Evolutionary conservation across 2,888 invertebrate genomes (phyloP).

Genomic region (Nomada fucata): DNA sequence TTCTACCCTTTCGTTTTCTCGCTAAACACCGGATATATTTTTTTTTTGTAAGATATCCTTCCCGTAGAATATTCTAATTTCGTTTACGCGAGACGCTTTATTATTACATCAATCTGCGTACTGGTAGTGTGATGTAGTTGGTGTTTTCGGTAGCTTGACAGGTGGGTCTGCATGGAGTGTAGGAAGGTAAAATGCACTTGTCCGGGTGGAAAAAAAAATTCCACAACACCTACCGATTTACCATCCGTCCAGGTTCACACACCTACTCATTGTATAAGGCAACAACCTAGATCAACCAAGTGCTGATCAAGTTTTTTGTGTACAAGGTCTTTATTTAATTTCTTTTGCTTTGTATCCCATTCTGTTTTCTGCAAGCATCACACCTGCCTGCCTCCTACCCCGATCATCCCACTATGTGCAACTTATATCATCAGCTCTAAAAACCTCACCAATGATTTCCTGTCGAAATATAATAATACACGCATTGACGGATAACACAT

Average conservation of each 20-base stretch:
- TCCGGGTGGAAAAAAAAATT: constrained; percentile 80
- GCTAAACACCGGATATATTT: background rate
- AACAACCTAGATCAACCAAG: constrained; percentile 80
- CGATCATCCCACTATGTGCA: background rate
- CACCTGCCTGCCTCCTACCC: constrained; percentile 3
- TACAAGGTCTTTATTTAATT: constrained; percentile 78
- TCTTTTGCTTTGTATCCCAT: constrained; percentile 69
- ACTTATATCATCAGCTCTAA: background rate
- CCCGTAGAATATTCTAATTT: background rate
- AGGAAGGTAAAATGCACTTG: constrained; percentile 89
- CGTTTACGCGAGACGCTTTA: constrained; percentile 7
- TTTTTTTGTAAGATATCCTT: background rate
- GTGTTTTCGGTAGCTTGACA: constrained; percentile 89
- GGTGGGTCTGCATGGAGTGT: constrained; percentile 90
- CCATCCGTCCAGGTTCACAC: constrained; percentile 75
- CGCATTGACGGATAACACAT: background rate
- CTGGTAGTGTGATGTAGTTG: constrained; percentile 84
- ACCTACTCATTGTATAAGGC: constrained; percentile 79
- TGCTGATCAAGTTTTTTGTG: constrained; percentile 72
- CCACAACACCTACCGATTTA: constrained; percentile 71
- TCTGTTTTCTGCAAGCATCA: constrained; percentile 17
- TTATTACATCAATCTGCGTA: constrained; percentile 18
- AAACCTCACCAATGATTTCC: background rate
- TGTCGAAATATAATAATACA: background rate
- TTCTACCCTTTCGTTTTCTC: background rate